phyloP scores from a whole-genome alignment of 1,140 invertebrate genomes.

The Atta colombica region DNA sequence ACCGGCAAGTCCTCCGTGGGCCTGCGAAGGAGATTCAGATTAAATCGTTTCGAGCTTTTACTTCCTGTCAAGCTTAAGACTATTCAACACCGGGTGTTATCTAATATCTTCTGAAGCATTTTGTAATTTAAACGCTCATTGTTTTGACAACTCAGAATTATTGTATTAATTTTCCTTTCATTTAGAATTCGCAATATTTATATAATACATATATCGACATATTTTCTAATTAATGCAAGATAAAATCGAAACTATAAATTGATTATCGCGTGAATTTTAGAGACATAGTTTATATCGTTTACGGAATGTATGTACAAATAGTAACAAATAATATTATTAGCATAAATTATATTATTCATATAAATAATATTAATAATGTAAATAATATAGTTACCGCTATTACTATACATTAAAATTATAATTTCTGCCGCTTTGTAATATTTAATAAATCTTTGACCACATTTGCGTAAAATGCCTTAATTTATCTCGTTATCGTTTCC shows the following conservation, averaged over 20 bases:
- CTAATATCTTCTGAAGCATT: neutral
- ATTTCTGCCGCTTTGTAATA: neutral
- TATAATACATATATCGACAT: too few species aligned
- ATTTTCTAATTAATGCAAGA: neutral
- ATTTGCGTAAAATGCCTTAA: conserved; percentile 5
- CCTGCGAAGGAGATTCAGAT: conserved; percentile 75
- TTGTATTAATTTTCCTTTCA: neutral
- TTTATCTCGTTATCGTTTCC: conserved; percentile 1
- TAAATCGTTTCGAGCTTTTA: conserved; percentile 27
- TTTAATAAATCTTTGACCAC: neutral
- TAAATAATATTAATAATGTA: neutral
- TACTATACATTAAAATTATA: neutral
- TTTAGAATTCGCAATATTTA: neutral
- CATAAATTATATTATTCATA: too few species aligned
- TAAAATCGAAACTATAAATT: too few species aligned
- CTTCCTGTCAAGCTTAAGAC: neutral
- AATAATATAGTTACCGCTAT: neutral
- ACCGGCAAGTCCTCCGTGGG: conserved; percentile 82
- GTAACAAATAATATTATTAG: neutral
- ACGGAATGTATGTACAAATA: neutral
- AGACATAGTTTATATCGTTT: neutral
- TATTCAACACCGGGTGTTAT: conserved; percentile 25
- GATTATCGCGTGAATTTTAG: neutral
- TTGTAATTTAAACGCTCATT: neutral
- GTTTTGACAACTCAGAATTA: neutral